Base-by-base conservation (phyloP, 2,113 vertebrate species). In the Camelus bactrianus region DNA sequence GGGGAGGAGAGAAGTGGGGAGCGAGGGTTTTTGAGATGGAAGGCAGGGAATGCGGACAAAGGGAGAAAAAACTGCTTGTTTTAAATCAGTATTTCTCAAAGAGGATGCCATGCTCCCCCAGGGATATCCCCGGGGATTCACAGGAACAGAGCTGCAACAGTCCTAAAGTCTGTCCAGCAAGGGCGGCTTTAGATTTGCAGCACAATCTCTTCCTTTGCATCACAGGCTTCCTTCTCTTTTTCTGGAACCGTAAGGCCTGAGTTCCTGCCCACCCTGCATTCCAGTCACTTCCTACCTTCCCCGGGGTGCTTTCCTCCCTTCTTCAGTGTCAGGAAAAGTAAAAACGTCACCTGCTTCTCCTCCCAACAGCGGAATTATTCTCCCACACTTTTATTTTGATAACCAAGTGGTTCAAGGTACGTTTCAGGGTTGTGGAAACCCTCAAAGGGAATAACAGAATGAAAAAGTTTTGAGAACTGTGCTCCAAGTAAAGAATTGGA, bases 401-500 rank as follows among this genome's bases (percentile, higher is more conserved):
- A 91, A 93, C 67, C 70, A 95, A 93, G 79, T 83, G 79, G 62
- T 93, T 97, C 77, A 89, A 96, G 85, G 32, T 97, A 94, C 89
- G 85, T 91, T 75, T 89, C 77, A 94, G 93, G 70, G 83, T 89
- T 96, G 89, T 95, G 91, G 77, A 89, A 97, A 94, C 22, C 70
- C 86, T 97, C 95, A 96, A 94, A 96, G 79, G 95, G 56, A 93
- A 91, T 95, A 83, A 83, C 38, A 70, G 89, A 95, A 90, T 58
- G 85, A 96, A 92, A 75, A 93, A 75, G 46, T 75, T 96, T 96
- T 96, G 69, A 96, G 93, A 97, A 26, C 38, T 12, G 24, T 93
- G 38, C 86, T 91, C 96, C 93, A 97, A 97, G 97, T 97, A 97
- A 98, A 97, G 94, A 94, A 95, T 80, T 56, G 64, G 85, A 96